A percentile compares a stretch with the other conserved stretches of the same genome.
phyloP scores from a whole-genome alignment of 2,888 invertebrate genomes.

The Drosophila phalerata region DNA sequence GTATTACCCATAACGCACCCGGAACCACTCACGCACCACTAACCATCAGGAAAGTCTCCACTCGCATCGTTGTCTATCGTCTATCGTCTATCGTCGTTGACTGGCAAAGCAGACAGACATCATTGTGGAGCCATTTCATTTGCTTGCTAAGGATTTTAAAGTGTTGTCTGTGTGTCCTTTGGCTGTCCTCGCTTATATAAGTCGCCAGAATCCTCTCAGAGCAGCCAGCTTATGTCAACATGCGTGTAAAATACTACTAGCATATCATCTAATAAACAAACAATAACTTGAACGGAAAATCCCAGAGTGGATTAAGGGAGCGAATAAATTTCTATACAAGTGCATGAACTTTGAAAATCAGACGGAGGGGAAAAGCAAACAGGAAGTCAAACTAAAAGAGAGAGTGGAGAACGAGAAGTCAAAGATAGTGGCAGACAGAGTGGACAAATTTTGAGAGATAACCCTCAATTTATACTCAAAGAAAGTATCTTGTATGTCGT shows the following conservation, averaged over 20 bases:
- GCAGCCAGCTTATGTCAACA: constrained; percentile 51
- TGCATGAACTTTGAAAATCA: constrained; percentile 18
- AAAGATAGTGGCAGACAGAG: neutral
- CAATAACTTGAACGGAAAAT: constrained; percentile 45
- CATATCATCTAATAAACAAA: constrained; percentile 54
- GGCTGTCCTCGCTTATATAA: constrained; percentile 34
- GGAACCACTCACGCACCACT: constrained; percentile 1
- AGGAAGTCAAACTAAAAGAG: constrained; percentile 13
- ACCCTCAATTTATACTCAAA: constrained; percentile 18
- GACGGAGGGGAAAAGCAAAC: neutral
- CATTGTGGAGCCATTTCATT: constrained; percentile 41
- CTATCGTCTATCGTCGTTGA: constrained; percentile 9
- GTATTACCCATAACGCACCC: neutral
- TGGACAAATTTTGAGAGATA: neutral
- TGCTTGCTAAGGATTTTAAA: constrained; percentile 43
- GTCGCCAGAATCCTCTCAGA: constrained; percentile 44
- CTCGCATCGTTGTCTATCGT: neutral
- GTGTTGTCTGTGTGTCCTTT: constrained; percentile 43
- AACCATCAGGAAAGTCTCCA: constrained; percentile 2
- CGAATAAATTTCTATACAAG: constrained; percentile 38
- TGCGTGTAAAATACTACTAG: constrained; percentile 48
- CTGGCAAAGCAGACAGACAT: constrained; percentile 27
- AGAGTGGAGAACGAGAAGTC: neutral
- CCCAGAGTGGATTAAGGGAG: constrained; percentile 44
- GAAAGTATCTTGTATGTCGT: constrained; percentile 9